Base-by-base conservation (phyloP, 2,113 vertebrate species). In the Trematomus loennbergii region DNA sequence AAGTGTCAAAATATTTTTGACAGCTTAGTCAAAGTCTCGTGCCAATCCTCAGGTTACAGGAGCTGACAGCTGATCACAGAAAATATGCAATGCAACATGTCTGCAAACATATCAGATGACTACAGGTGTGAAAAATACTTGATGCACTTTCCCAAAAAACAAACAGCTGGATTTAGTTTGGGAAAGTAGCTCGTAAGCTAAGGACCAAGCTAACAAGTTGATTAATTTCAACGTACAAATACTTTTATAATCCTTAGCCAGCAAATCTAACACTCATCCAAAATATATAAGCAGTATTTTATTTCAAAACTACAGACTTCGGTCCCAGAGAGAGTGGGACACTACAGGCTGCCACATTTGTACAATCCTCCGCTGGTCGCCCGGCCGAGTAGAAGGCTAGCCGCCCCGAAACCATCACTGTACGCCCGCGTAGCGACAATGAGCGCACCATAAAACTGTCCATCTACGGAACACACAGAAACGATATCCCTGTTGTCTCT, bases 351-450 rank as follows among this genome's bases (percentile, higher is more conserved):
- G 88, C 84, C 88, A 87, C 93, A 92, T 92, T 74, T 78, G 88
- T 78, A 57, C 83, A 40, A 89, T 80, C 78, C 72, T 78, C 75
- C 53, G 80, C 87, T 90, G 88, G 86, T 81, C 65, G 82, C 81
- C 88, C 84, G 89, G 87, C 88, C 93, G 93, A 92, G 78, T 59
- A 17, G 72, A 55, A 73, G 74, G 81, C 88, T 94, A 93, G 91
- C 91, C 93, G 88, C 93, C 92, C 94, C 83, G 87, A 89, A 89
- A 88, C 89, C 90, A 79, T 80, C 85, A 73, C 86, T 73, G 84
- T 87, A 63, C 90, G 88, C 90, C 93, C 87, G 85, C 82, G 88
- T 90, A 90, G 68, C 63, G 76, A 89, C 81, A 77, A 87, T 8
- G 79, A 83, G 75, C 82, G 67, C 79, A 40, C 90, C 76, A 86